These are phyloP conservation scores for Temnothorax ravouxi DNA, from an alignment of 2,888 invertebrate species.

Conservation along the genomic window DNA sequence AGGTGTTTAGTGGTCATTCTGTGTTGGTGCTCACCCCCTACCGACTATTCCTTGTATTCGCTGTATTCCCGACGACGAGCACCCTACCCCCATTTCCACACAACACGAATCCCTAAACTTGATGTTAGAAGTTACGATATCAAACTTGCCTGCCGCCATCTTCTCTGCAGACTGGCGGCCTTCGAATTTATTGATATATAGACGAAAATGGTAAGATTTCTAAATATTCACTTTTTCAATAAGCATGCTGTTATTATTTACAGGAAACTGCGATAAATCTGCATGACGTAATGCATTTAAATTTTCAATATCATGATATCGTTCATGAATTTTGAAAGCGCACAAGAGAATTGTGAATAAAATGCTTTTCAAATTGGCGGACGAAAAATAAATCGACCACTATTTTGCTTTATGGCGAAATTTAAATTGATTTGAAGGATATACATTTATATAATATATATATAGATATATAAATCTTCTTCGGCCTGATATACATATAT, in stretches of 20 bases:
- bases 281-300: slow-evolving; percentile 47
- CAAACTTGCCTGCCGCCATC: slow-evolving; percentile 71
- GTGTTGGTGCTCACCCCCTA: slow-evolving; percentile 82
- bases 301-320: slow-evolving; percentile 17
- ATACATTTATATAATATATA: slow-evolving; percentile 14
- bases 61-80: slow-evolving; percentile 71
- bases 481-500: background rate
- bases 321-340: background rate
- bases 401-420: slow-evolving; percentile 63
- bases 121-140: slow-evolving; percentile 80
- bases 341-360: slow-evolving; percentile 23
- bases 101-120: slow-evolving; percentile 75
- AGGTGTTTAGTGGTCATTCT: slow-evolving; percentile 86
- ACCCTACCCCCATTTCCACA: slow-evolving; percentile 68
- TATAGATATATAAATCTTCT: slow-evolving; percentile 1
- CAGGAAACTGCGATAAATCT: slow-evolving; percentile 33
- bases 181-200: slow-evolving; percentile 52
- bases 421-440: slow-evolving; percentile 67
- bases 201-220: slow-evolving; percentile 70
- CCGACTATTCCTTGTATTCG: slow-evolving; percentile 78
- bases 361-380: slow-evolving; percentile 49
- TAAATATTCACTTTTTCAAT: slow-evolving; percentile 53
- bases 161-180: slow-evolving; percentile 47
- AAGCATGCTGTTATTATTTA: slow-evolving; percentile 70
- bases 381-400: slow-evolving; percentile 37